Conservation (phyloP, 2,888 invertebrate species). For the Lithophane ornitopus region DNA sequence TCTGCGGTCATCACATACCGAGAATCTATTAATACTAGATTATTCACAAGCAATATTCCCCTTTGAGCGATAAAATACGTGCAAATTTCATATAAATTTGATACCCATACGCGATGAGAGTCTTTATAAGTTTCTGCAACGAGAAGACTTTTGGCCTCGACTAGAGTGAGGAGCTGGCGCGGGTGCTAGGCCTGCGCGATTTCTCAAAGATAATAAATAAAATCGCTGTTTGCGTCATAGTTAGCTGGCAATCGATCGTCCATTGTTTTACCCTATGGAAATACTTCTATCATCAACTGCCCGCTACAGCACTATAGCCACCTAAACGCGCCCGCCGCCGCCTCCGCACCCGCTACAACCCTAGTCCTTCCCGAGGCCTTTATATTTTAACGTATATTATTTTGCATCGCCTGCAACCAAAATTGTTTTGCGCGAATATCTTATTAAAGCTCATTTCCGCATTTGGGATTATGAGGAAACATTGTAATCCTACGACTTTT, state of each 20-base stretch:
- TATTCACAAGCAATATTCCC: slow-evolving; percentile 54
- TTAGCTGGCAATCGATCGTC: no score
- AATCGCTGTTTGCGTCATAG: background rate
- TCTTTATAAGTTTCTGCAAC: slow-evolving; percentile 49
- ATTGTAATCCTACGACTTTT: slow-evolving; percentile 24
- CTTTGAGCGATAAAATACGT: slow-evolving; percentile 55
- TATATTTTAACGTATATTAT: slow-evolving; percentile 34
- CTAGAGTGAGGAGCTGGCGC: background rate
- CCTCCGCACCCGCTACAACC: background rate
- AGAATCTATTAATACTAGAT: slow-evolving; percentile 54
- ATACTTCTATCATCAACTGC: background rate
- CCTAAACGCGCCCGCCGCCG: background rate
- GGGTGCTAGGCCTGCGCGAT: background rate
- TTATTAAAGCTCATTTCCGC: slow-evolving; percentile 48
- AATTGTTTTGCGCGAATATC: slow-evolving; percentile 28
- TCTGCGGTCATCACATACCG: slow-evolving; percentile 6
- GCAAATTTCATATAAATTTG: slow-evolving; percentile 52
- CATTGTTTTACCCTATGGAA: background rate
- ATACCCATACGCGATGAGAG: slow-evolving; percentile 40
- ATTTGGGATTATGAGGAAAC: slow-evolving; percentile 34
- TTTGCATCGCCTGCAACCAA: slow-evolving; percentile 42
- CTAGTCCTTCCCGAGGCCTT: background rate
- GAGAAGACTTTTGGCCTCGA: slow-evolving; percentile 7
- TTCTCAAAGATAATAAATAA: background rate
- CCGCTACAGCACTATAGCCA: background rate